A percentile compares a stretch with the other conserved stretches of the same genome.
phyloP scores from a whole-genome alignment of 2,888 invertebrate species.

The Lepetodrilus schrolli region DNA sequence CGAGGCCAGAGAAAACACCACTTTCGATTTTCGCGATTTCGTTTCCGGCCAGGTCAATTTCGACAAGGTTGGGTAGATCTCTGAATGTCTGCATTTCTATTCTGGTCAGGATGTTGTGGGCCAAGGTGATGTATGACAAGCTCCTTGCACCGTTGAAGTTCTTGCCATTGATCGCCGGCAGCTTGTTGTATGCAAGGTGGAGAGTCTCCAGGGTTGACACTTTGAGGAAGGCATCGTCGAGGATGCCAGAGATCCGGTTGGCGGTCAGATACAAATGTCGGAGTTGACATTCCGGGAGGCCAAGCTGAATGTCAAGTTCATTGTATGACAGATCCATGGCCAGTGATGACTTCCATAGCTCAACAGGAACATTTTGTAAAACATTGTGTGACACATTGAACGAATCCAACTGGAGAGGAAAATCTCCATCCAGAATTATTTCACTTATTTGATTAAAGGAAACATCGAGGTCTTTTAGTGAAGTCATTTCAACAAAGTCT shows the following conservation, averaged over 20 bases:
- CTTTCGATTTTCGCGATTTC: not conserved
- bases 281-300: not conserved
- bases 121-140: constrained; percentile 46
- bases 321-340: constrained; percentile 32
- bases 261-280: constrained; percentile 31
- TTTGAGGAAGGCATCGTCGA: constrained; percentile 30
- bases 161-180: constrained; percentile 37
- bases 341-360: not conserved
- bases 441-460: constrained; percentile 26
- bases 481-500: not conserved
- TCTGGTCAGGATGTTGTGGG: constrained; percentile 42
- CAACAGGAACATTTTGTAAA: not conserved
- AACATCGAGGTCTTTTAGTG: constrained; percentile 22
- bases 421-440: not conserved
- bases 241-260: constrained; percentile 43
- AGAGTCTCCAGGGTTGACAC: constrained; percentile 43
- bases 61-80: not conserved
- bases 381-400: not conserved
- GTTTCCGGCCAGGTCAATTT: constrained; percentile 33
- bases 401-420: not conserved
- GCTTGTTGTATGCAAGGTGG: constrained; percentile 47
- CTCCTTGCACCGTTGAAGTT: constrained; percentile 40
- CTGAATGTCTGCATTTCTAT: constrained; percentile 15
- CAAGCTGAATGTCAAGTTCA: not conserved
- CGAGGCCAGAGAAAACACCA: not conserved